Conservation (phyloP, 2,888 invertebrate genomes). For the Lycia hirtaria region DNA sequence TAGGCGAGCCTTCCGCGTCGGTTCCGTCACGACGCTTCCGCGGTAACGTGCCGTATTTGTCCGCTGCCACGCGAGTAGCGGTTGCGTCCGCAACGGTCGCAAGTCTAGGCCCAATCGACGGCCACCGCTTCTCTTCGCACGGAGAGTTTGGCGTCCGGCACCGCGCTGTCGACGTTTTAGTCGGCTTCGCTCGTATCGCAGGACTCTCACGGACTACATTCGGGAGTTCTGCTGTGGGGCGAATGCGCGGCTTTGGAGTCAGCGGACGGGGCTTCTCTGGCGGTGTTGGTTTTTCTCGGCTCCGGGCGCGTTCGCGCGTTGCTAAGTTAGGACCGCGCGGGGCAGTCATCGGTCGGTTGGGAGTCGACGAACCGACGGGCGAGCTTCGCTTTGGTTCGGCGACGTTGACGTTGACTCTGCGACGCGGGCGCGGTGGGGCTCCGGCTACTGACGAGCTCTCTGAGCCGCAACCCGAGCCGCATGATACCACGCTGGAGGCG, state of each 20-base stretch:
- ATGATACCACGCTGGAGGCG: slow-evolving; percentile 91
- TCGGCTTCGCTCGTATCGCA: slow-evolving; percentile 75
- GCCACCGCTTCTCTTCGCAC: slow-evolving; percentile 90
- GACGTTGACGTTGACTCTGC: slow-evolving; percentile 86
- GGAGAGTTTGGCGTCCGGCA: slow-evolving; percentile 87
- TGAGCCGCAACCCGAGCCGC: slow-evolving; percentile 92
- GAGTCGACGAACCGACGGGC: slow-evolving; percentile 81
- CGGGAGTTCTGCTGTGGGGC: slow-evolving; percentile 83
- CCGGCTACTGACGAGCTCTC: slow-evolving; percentile 90
- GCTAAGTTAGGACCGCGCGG: slow-evolving; percentile 81
- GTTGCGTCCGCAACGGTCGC: slow-evolving; percentile 61
- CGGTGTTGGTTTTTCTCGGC: slow-evolving; percentile 84
- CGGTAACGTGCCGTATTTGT: slow-evolving; percentile 92
- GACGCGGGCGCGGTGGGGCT: slow-evolving; percentile 75
- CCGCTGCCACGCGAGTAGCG: slow-evolving; percentile 83
- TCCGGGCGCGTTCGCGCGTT: slow-evolving; percentile 85
- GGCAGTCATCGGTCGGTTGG: slow-evolving; percentile 76
- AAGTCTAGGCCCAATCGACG: slow-evolving; percentile 79
- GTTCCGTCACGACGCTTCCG: slow-evolving; percentile 88
- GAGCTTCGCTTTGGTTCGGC: slow-evolving; percentile 82
- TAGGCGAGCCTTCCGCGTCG: slow-evolving; percentile 83
- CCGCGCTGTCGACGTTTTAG: slow-evolving; percentile 84
- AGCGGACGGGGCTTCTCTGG: slow-evolving; percentile 78
- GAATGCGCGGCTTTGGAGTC: slow-evolving; percentile 77
- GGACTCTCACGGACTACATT: slow-evolving; percentile 81